These are phyloP conservation scores for Vireo altiloquus DNA, from an alignment of 2,113 vertebrate species.

Conservation along the genomic window DNA sequence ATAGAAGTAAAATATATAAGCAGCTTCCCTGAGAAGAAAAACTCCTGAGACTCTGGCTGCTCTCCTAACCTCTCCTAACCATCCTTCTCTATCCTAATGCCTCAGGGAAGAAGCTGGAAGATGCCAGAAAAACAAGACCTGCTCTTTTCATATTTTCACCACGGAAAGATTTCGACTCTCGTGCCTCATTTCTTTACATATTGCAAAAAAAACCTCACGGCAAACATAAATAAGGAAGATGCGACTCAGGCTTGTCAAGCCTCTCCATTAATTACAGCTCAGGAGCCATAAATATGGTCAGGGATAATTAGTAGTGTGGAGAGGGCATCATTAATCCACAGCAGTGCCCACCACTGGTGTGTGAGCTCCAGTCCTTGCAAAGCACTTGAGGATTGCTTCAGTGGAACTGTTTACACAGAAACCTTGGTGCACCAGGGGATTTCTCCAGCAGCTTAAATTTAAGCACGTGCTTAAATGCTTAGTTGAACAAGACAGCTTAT, in stretches of 20 bases:
- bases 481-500: not conserved
- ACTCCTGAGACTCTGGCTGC: not conserved
- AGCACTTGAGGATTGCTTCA: not conserved
- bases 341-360: not conserved
- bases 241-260: not conserved
- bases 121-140: not conserved
- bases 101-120: not conserved
- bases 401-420: not conserved
- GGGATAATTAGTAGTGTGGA: not conserved
- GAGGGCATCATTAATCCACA: not conserved
- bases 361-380: not conserved
- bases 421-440: not conserved
- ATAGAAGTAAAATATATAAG: not conserved
- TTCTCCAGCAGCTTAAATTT: not conserved
- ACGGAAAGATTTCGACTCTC: not conserved
- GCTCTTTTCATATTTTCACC: not conserved
- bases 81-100: not conserved
- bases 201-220: not conserved
- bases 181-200: not conserved
- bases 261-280: not conserved
- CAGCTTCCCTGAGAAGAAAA: not conserved
- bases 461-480: constrained; percentile 13
- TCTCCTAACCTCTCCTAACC: not conserved
- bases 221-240: not conserved
- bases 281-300: not conserved